Conservation (phyloP, 1,140 invertebrate genomes). For the Atopsyche davidsoni region DNA sequence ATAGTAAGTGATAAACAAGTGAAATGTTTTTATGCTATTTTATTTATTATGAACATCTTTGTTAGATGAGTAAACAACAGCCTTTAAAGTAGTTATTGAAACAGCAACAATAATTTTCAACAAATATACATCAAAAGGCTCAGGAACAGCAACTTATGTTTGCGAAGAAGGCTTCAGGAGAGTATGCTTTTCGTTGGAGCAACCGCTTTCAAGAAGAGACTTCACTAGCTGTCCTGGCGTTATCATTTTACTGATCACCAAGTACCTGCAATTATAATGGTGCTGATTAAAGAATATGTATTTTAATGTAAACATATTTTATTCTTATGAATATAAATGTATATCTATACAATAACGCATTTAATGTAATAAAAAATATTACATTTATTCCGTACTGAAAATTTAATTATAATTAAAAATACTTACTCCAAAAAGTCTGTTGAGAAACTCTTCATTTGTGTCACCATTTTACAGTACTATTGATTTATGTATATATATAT, state of each 20-base stretch:
- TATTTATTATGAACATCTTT: too few species aligned
- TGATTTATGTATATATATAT: background rate
- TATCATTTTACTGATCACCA: constrained; percentile 43
- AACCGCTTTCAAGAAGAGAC: constrained; percentile 37
- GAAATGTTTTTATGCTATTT: too few species aligned
- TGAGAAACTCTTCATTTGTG: too few species aligned
- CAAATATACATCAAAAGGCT: too few species aligned
- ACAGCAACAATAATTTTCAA: too few species aligned
- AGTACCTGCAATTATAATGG: constrained; percentile 35
- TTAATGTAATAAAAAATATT: background rate
- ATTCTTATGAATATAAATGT: constrained; percentile 3
- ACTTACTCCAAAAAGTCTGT: too few species aligned
- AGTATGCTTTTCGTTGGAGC: constrained; percentile 40
- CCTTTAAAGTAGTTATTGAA: too few species aligned
- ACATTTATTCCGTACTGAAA: too few species aligned
- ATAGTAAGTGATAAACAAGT: too few species aligned
- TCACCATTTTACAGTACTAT: background rate
- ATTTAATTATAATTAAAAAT: too few species aligned
- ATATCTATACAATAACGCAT: background rate
- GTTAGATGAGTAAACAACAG: too few species aligned
- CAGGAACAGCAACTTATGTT: too few species aligned
- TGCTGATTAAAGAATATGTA: background rate
- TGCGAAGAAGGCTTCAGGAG: constrained; percentile 42
- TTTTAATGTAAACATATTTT: background rate
- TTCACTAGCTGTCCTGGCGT: constrained; percentile 37